phyloP scores from a whole-genome alignment of 2,113 vertebrate genomes.

The Thymallus thymallus region DNA sequence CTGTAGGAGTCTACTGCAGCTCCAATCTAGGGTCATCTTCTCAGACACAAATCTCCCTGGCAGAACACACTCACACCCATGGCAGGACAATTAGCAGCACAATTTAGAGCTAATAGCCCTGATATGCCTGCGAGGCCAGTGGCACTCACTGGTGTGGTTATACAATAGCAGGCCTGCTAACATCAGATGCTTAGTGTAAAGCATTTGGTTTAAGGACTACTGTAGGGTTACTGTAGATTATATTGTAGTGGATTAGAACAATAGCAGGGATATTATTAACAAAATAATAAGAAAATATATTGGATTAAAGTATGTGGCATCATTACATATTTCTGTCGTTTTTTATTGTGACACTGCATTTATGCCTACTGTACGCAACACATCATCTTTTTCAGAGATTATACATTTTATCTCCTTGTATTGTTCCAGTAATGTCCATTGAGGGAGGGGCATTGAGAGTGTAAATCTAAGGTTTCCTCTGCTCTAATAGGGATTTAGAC shows the following conservation, averaged over 20 bases:
- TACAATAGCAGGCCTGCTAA: neutral
- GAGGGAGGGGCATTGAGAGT: neutral
- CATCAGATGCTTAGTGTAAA: neutral
- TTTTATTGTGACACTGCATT: neutral
- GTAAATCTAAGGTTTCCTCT: neutral
- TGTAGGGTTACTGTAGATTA: neutral
- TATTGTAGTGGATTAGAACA: neutral
- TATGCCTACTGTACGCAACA: neutral
- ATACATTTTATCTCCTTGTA: neutral
- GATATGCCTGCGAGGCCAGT: neutral
- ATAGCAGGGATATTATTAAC: neutral
- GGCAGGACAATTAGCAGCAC: constrained; percentile 9
- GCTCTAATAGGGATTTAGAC: neutral
- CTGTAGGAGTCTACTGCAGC: neutral
- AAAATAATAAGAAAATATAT: neutral
- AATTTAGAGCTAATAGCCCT: constrained; percentile 2
- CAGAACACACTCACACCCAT: constrained; percentile 9
- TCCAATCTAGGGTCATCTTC: constrained; percentile 16
- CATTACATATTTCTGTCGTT: neutral
- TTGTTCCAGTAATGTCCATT: neutral
- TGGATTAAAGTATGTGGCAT: neutral
- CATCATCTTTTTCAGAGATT: neutral
- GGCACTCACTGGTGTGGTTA: neutral
- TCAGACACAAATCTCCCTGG: constrained; percentile 12
- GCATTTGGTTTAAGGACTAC: neutral